phyloP scores from a whole-genome alignment of 2,797 vertebrate genomes.

The Peromyscus eremicus region DNA sequence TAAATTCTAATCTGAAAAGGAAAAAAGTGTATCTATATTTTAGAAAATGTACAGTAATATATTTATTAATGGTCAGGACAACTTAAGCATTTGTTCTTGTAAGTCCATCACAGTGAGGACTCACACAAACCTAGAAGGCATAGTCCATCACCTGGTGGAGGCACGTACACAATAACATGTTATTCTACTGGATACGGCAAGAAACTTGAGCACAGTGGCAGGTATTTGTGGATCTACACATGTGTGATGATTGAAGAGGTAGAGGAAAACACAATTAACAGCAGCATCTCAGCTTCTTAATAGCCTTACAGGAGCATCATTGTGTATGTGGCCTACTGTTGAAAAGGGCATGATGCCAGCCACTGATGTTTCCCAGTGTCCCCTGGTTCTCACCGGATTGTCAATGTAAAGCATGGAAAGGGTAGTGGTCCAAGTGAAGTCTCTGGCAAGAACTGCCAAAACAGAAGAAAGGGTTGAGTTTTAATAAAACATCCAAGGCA shows the following conservation, averaged over 20 bases:
- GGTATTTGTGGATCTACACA: background rate
- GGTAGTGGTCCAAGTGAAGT: constrained; percentile 89
- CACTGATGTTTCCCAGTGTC: accelerated
- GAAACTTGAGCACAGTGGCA: background rate
- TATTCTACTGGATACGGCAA: background rate
- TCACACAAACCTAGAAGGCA: background rate
- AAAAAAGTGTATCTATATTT: background rate
- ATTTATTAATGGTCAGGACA: background rate
- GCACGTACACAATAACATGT: background rate
- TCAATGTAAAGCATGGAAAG: constrained; percentile 93
- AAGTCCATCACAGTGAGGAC: background rate
- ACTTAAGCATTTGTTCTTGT: background rate
- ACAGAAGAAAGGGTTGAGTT: background rate
- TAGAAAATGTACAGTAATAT: background rate
- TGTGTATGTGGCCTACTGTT: background rate
- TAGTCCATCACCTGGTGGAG: background rate
- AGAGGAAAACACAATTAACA: background rate
- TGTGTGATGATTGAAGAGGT: background rate
- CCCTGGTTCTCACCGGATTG: constrained; percentile 88
- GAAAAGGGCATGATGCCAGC: background rate
- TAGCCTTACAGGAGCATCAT: background rate
- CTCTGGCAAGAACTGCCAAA: constrained; percentile 88
- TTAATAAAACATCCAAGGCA: background rate
- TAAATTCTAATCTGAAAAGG: background rate
- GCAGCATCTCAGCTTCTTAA: background rate